Base-by-base conservation (phyloP, 2,888 invertebrate species). In the Andrena hattorfiana region DNA sequence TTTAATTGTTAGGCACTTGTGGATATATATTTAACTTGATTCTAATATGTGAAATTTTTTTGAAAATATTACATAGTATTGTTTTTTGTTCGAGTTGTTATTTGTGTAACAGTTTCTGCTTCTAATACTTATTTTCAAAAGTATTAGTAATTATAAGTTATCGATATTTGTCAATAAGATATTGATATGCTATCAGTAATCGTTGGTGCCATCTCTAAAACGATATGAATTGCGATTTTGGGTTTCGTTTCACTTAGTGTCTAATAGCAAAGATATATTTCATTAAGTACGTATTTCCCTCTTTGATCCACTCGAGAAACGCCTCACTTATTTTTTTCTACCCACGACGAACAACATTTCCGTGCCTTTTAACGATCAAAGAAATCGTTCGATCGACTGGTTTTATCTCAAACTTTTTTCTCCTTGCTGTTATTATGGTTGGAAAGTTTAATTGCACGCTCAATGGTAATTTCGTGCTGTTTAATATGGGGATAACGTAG, bases 381-480 rank as follows among this genome's bases (percentile, higher is more conserved):
- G 20, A 51, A 60, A 26, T 71, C 20, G 32, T 66, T 49, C 13
- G n/a, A 48, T 48, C 13, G 23, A 35, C 26, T 8, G 10, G 30
- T 30, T 42, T 63, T 48, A 59, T 48, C 5, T 48, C 26, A 60
- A 59, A 20, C 20, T 16, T 20, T 20, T 66, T 35, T 73, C 30
- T 67, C 49, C 2, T 49, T 10, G n/a, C 13, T 28, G 3, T 48
- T 26, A 51, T 62, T 54, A 60, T 10, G 16, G 30, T n/a, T 78
- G 42, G 75, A 75, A 75, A 78, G 62, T 78, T 62, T 62, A 74
- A 67, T 77, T 67, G 23, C 20, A 67, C n/a, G n/a, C 13, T 42
- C n/a, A 30, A 16, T 23, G 10, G 35, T 60, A 77, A 77, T 67
- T 56, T 72, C 28, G n/a, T 72, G 5, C 28, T 30, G 10, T 48